phyloP scores from a whole-genome alignment of 2,797 vertebrate genomes.

The Hemitrygon akajei region DNA sequence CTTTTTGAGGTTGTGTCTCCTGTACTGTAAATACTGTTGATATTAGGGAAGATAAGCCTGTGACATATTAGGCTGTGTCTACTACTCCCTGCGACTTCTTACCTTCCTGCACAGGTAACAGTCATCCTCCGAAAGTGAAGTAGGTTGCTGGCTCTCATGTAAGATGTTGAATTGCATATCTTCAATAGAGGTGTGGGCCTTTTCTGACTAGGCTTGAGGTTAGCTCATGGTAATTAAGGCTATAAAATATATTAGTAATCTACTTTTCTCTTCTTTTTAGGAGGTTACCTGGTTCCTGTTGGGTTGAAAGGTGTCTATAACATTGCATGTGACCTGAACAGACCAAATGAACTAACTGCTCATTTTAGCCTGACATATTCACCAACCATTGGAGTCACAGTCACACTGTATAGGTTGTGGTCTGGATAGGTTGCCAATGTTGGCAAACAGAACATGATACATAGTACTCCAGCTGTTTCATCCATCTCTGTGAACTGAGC shows the following conservation, averaged over 20 bases:
- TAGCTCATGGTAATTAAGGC: too few relatives aligned
- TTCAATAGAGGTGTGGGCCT: not conserved
- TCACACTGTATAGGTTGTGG: not conserved
- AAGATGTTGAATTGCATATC: not conserved
- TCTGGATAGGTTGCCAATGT: too few relatives aligned
- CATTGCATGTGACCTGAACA: not conserved
- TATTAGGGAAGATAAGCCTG: too few relatives aligned
- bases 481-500: too few relatives aligned
- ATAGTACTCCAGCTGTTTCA: too few relatives aligned
- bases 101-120: not conserved
- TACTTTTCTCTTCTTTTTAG: not conserved
- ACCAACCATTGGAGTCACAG: too few relatives aligned
- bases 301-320: not conserved
- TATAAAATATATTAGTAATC: not conserved
- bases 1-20: too few relatives aligned
- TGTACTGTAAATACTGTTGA: too few relatives aligned
- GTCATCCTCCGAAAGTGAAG: not conserved
- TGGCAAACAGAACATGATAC: too few relatives aligned
- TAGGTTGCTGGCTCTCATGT: not conserved
- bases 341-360: not conserved
- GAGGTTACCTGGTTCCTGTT: not conserved
- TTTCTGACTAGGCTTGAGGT: not conserved
- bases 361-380: not conserved
- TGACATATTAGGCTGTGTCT: too few relatives aligned
- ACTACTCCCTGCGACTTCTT: too few relatives aligned